These are phyloP conservation scores for Eupsilia transversa DNA, from an alignment of 2,888 invertebrate genomes.

Conservation along the genomic window DNA sequence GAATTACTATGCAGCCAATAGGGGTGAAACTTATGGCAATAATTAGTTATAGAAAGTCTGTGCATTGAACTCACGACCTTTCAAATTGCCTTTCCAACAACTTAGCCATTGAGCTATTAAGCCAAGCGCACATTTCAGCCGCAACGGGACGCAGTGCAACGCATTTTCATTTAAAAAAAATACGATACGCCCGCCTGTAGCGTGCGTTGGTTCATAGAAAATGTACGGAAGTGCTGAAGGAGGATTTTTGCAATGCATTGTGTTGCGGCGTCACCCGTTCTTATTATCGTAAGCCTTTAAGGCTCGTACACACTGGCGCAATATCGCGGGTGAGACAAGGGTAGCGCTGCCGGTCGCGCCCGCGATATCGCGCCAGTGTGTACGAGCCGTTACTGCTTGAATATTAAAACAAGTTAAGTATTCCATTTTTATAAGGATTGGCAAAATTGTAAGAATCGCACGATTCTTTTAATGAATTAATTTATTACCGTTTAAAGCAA, in stretches of 20 bases:
- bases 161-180: background rate
- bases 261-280: background rate
- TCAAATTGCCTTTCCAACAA: too few species aligned
- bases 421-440: conserved; percentile 4
- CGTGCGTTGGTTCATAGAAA: too few species aligned
- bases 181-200: background rate
- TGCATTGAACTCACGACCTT: background rate
- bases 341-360: too few species aligned
- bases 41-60: too few species aligned
- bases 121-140: too few species aligned
- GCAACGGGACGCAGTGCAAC: background rate
- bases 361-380: too few species aligned
- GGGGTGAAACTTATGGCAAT: too few species aligned
- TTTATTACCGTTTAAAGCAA: conserved; percentile 37
- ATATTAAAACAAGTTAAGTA: background rate
- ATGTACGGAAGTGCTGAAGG: background rate
- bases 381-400: too few species aligned
- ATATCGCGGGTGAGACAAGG: too few species aligned
- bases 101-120: background rate
- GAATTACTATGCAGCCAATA: too few species aligned
- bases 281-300: background rate
- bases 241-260: background rate
- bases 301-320: too few species aligned
- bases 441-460: background rate
- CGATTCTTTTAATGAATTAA: conserved; percentile 24